Conservation (phyloP, 2,113 vertebrate genomes). For the Sapayoa aenigma region DNA sequence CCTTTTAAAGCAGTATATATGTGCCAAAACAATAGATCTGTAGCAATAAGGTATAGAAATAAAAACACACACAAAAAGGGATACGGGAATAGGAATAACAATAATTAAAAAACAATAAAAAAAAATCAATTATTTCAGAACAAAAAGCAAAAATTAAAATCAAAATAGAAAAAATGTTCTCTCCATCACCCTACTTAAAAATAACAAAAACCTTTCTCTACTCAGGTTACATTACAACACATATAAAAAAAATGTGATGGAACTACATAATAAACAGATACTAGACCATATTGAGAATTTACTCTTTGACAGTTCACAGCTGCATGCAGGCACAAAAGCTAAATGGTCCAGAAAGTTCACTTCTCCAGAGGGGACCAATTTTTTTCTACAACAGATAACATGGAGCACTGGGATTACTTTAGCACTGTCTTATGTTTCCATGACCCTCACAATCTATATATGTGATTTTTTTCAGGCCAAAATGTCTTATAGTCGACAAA, state of each 20-base stretch:
- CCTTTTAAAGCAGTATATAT: background rate
- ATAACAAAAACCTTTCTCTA: background rate
- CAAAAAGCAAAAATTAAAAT: background rate
- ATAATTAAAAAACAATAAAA: background rate
- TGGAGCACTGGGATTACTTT: background rate
- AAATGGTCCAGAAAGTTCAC: background rate
- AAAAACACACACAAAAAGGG: background rate
- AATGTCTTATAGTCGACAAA: background rate
- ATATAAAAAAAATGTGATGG: background rate
- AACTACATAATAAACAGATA: background rate
- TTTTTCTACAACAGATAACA: background rate
- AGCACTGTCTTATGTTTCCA: background rate
- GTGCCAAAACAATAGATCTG: background rate
- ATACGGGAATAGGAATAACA: background rate
- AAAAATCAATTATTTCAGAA: background rate
- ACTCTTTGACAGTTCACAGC: background rate
- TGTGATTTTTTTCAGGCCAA: background rate
- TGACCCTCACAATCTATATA: background rate
- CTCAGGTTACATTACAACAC: background rate
- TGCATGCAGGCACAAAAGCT: background rate
- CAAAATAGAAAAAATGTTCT: background rate
- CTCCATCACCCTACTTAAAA: background rate
- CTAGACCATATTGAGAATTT: background rate
- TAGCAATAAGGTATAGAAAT: background rate
- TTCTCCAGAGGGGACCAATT: background rate